These are phyloP conservation scores for Monarcha castaneiventris DNA, from an alignment of 2,113 vertebrate genomes.

Conservation along the genomic window DNA sequence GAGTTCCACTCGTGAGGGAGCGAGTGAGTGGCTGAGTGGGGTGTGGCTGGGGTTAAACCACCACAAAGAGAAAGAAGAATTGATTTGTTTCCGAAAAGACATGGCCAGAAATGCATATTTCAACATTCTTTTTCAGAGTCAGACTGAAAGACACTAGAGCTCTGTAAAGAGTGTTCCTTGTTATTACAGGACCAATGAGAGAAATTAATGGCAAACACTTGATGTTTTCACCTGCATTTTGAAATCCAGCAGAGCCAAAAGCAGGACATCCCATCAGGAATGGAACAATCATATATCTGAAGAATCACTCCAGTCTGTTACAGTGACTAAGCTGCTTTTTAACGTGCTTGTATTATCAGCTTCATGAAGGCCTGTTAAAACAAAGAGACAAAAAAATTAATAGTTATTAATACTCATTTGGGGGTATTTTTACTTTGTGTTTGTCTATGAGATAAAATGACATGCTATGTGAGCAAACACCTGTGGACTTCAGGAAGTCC, in stretches of 20 bases:
- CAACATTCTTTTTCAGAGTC: background rate
- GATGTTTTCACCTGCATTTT: background rate
- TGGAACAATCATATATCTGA: conserved; percentile 69
- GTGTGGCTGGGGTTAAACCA: background rate
- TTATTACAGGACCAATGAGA: background rate
- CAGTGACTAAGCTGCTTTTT: conserved; percentile 85
- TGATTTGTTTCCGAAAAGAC: background rate
- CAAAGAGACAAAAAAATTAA: background rate
- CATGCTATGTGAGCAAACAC: background rate
- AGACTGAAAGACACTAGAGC: background rate
- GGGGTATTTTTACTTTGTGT: background rate
- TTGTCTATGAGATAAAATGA: background rate
- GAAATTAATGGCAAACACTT: background rate
- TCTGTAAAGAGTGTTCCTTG: conserved; percentile 16
- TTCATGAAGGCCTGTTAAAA: conserved; percentile 77
- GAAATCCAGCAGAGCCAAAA: background rate
- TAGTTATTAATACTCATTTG: background rate
- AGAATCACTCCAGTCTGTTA: conserved; percentile 86
- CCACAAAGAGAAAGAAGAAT: background rate
- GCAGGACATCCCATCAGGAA: background rate
- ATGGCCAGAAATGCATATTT: background rate
- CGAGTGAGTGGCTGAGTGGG: fast-evolving
- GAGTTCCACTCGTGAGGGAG: background rate
- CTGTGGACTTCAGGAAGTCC: background rate
- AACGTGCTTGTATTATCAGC: conserved; percentile 80